Evolutionary conservation across 2,797 vertebrate genomes (phyloP).

Genomic region (Halcyon smyrnensis): DNA sequence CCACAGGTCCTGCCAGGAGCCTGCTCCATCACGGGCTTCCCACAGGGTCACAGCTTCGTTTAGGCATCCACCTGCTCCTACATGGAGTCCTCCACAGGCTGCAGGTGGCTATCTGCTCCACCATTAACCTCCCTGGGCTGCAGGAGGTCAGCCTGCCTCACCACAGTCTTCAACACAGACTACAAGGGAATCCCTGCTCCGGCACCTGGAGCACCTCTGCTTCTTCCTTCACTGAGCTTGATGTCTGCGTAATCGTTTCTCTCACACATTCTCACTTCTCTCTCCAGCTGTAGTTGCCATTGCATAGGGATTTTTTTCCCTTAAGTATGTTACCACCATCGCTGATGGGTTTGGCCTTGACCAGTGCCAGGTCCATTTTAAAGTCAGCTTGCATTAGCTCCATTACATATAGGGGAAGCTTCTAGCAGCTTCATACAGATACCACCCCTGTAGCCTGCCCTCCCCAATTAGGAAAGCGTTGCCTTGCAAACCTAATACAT

Average conservation of each 20-base stretch:
- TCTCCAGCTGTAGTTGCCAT: background rate
- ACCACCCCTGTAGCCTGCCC: background rate
- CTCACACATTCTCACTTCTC: background rate
- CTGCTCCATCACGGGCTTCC: background rate
- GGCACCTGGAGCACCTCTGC: background rate
- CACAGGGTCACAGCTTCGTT: background rate
- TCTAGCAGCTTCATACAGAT: background rate
- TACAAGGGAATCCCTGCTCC: background rate
- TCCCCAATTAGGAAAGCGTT: background rate
- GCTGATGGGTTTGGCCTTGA: background rate
- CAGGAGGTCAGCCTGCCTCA: background rate
- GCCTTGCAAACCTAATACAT: background rate
- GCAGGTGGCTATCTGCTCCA: background rate
- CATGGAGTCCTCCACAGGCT: background rate
- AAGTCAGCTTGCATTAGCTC: background rate
- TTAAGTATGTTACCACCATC: background rate
- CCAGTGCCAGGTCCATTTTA: background rate
- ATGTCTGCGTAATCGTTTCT: background rate
- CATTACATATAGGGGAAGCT: background rate
- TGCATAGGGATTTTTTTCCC: background rate
- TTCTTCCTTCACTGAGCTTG: background rate
- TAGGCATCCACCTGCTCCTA: background rate
- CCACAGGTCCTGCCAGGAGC: background rate
- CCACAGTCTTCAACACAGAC: rapidly evolving
- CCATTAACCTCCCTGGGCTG: background rate